Evolutionary conservation across 2,797 vertebrate species (phyloP).

Genomic region (Halcyon leucocephala): DNA sequence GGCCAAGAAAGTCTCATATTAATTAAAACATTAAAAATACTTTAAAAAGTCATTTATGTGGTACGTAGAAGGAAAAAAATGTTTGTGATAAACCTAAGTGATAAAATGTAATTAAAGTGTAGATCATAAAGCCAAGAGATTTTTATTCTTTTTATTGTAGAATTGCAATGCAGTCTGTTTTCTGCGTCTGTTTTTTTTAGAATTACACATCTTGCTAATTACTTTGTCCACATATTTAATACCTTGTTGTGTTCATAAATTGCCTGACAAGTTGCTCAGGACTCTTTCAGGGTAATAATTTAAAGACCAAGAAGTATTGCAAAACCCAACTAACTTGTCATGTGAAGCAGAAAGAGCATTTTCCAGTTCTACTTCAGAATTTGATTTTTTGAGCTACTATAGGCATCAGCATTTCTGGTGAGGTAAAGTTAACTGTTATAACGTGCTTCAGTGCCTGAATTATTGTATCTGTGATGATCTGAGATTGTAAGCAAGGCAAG

Average conservation of each 20-base stretch:
- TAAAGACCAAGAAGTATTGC: background rate
- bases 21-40: background rate
- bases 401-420: background rate
- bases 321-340: background rate
- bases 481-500: background rate
- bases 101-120: background rate
- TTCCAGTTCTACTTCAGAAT: background rate
- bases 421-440: background rate
- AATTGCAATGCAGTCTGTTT: background rate
- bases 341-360: background rate
- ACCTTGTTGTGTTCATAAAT: background rate
- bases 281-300: background rate
- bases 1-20: background rate
- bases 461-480: background rate
- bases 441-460: background rate
- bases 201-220: background rate
- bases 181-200: background rate
- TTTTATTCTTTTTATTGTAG: background rate
- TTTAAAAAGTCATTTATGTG: background rate
- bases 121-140: background rate
- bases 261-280: background rate
- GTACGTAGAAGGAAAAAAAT: background rate
- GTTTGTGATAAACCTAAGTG: background rate
- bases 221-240: background rate
- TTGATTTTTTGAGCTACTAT: background rate